These are phyloP conservation scores for Iselma pallidipennis DNA, from an alignment of 2,888 invertebrate species.

Conservation along the genomic window DNA sequence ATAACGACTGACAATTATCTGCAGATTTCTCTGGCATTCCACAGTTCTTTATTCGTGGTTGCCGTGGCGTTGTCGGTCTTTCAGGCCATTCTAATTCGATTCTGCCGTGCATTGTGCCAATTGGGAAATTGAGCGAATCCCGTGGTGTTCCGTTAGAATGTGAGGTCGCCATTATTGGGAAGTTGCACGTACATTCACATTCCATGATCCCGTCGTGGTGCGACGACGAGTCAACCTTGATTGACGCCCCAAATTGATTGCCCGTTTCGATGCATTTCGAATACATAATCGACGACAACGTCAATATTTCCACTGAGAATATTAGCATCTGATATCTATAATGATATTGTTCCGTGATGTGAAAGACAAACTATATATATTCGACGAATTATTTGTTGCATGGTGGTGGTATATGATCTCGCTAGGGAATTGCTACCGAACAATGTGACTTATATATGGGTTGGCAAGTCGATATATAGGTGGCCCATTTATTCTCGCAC, in stretches of 20 bases:
- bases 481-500: slow-evolving; percentile 26
- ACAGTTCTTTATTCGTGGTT: slow-evolving; percentile 25
- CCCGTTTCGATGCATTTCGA: slow-evolving; percentile 41
- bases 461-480: slow-evolving; percentile 31
- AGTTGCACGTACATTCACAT: slow-evolving; percentile 17
- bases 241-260: slow-evolving; percentile 43
- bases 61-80: slow-evolving; percentile 20
- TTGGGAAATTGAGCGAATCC: slow-evolving; percentile 43
- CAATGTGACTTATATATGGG: slow-evolving; percentile 36
- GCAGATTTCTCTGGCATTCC: slow-evolving; percentile 26
- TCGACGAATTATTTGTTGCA: slow-evolving; percentile 25
- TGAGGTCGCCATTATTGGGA: slow-evolving; percentile 12
- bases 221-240: slow-evolving; percentile 31
- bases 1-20: slow-evolving; percentile 29
- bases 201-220: slow-evolving; percentile 8
- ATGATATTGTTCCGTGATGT: slow-evolving; percentile 48
- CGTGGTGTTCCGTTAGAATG: slow-evolving; percentile 33
- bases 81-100: slow-evolving; percentile 44
- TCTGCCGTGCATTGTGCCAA: slow-evolving; percentile 40
- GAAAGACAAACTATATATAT: slow-evolving; percentile 37
- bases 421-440: slow-evolving; percentile 13
- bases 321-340: slow-evolving; percentile 50
- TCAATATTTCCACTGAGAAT: slow-evolving; percentile 45
- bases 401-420: slow-evolving; percentile 25
- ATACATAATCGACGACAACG: slow-evolving; percentile 40